These are phyloP conservation scores for Teleogryllus oceanicus DNA, from an alignment of 2,888 invertebrate species.

Conservation along the genomic window DNA sequence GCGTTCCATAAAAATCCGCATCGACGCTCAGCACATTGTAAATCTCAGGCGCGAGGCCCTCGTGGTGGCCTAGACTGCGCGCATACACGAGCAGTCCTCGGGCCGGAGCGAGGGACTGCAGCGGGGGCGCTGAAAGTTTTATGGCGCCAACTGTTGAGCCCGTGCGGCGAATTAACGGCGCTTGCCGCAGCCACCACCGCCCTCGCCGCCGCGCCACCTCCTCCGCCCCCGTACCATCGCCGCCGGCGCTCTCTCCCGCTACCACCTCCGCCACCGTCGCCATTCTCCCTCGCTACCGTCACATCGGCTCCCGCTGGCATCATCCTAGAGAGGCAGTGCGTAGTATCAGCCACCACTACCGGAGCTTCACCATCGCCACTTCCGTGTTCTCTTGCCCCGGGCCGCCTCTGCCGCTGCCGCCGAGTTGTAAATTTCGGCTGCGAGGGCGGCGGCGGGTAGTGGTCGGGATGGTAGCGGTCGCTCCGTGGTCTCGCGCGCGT, in stretches of 20 bases:
- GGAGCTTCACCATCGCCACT: neutral
- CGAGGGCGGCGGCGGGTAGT: neutral
- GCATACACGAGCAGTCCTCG: neutral
- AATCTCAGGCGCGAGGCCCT: no score
- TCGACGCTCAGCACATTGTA: no score
- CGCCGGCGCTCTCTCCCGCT: neutral
- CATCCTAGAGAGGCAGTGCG: neutral
- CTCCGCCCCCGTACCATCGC: neutral
- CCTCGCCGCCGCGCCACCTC: neutral
- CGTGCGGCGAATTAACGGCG: neutral
- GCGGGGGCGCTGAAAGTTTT: neutral
- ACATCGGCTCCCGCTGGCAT: neutral
- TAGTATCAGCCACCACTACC: neutral
- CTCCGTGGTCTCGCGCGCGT: neutral
- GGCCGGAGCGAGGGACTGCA: neutral
- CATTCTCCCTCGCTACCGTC: neutral
- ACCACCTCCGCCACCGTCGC: neutral
- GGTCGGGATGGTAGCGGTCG: neutral
- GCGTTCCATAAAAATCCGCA: no score
- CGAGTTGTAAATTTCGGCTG: neutral
- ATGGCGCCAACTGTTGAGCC: conserved; percentile 18
- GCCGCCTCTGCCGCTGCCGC: neutral
- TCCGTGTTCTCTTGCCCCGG: neutral
- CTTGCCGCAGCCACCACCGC: neutral
- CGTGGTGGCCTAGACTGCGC: no score